Evolutionary conservation across 2,113 vertebrate species (phyloP), one percentile per base, ranked within the genome.

Genomic region (Mesembrinibis cayennensis): DNA sequence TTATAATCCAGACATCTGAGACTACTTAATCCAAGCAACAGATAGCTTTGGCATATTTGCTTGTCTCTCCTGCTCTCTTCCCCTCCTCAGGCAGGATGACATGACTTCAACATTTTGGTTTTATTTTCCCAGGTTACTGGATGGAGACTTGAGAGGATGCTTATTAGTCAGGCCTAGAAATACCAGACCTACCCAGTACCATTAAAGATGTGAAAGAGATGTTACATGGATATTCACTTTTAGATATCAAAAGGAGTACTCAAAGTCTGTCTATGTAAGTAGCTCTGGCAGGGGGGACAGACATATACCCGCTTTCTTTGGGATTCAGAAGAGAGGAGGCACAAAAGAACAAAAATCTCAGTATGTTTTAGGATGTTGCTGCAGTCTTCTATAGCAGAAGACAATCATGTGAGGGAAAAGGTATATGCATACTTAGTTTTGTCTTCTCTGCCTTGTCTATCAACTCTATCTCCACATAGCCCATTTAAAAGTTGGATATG

Each of bases 391-490:
- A 4, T 30, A 69, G 42, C 7, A 63, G 10, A 81, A 90, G 17
- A 61, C 47, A 87, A 36, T 7, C 12, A 80, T 1, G 0, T 9
- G 56, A 44, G 23, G 58, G 36, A 45, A 89, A 80, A 89, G 32
- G 45, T 11, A 22, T 20, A 50, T 4, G 6, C 4, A 11, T 16
- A 5, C 2, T 3, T 3, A 40, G 6, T 10, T 93, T 32, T 56
- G 29, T 8, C 20, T 77, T 61, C 49, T 83, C 13, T 61, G 32
- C 19, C 44, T 78, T 23, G 5, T 34, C 40, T 67, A 61, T 5
- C 52, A 61, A 27, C 8, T 52, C 0, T 10, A 27, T 32, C 22
- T 21, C 58, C 55, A 52, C n/a, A 62, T 0, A 45, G 13, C 7
- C 17, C 32, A 30, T 18, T 36, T 36, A n/a, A 49, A 88, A 38